phyloP scores from a whole-genome alignment of 2,113 vertebrate species.

The Ploceus nigricollis region DNA sequence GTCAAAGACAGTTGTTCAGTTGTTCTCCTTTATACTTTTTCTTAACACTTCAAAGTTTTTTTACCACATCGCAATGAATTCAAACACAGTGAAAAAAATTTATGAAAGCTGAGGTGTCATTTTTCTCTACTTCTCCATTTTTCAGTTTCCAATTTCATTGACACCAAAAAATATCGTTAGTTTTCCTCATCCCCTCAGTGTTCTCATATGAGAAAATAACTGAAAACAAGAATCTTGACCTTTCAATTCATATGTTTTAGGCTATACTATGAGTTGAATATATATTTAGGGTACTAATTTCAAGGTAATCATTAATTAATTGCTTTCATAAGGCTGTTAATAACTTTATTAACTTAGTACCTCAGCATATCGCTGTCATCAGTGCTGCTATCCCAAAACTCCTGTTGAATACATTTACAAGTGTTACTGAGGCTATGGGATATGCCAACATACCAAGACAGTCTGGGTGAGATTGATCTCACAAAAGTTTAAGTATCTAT shows the following conservation, averaged over 20 bases:
- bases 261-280: neutral
- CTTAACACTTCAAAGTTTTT: neutral
- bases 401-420: neutral
- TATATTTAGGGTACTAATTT: neutral
- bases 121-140: neutral
- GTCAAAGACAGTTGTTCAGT: neutral
- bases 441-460: neutral
- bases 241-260: neutral
- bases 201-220: neutral
- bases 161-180: neutral
- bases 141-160: neutral
- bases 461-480: neutral
- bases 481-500: neutral
- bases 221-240: neutral
- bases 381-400: neutral
- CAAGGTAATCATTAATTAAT: neutral
- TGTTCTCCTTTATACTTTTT: neutral
- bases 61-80: neutral
- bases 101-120: neutral
- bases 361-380: neutral
- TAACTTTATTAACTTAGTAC: neutral
- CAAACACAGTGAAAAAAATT: neutral
- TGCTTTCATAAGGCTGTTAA: neutral
- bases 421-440: neutral
- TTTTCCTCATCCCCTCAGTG: neutral